Percentiles rank a stretch among this genome's conserved stretches.
These are phyloP conservation scores for Leptarthrus brevirostris DNA, from an alignment of 2,888 invertebrate species.

Conservation along the genomic window DNA sequence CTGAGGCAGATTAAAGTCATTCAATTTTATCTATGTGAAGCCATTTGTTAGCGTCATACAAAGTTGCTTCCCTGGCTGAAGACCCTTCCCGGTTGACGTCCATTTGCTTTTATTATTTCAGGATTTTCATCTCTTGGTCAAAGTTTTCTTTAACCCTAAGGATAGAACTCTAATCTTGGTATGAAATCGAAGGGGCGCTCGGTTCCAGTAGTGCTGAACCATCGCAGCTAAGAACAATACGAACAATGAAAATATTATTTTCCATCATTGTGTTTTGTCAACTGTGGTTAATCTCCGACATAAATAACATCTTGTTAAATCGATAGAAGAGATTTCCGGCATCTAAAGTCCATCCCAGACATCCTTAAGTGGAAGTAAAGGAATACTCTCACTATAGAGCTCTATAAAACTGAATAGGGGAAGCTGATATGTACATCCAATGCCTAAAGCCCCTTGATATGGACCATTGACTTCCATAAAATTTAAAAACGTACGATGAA, in stretches of 20 bases:
- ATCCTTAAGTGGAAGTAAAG: background rate
- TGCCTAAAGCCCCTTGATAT: no score
- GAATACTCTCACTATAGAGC: no score
- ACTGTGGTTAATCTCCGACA: slow-evolving; percentile 51
- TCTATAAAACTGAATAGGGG: no score
- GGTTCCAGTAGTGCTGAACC: background rate
- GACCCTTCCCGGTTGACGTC: background rate
- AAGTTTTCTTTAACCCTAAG: slow-evolving; percentile 24
- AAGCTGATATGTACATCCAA: no score
- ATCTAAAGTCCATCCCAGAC: background rate
- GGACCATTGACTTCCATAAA: no score
- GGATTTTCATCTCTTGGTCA: slow-evolving; percentile 40
- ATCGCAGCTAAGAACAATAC: slow-evolving; percentile 5
- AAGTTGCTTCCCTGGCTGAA: background rate
- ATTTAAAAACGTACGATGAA: no score
- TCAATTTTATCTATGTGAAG: background rate
- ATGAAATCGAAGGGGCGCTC: slow-evolving; percentile 13
- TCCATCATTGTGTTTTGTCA: slow-evolving; percentile 51
- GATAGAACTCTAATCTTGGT: slow-evolving; percentile 15
- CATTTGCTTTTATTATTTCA: slow-evolving; percentile 45
- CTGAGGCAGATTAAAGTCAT: background rate
- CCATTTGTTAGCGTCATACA: background rate
- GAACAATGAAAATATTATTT: slow-evolving; percentile 43
- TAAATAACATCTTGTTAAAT: slow-evolving; percentile 54
- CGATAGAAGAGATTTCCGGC: slow-evolving; percentile 50